phyloP scores from a whole-genome alignment of 2,888 invertebrate genomes.

The Cryptosula pallasiana region DNA sequence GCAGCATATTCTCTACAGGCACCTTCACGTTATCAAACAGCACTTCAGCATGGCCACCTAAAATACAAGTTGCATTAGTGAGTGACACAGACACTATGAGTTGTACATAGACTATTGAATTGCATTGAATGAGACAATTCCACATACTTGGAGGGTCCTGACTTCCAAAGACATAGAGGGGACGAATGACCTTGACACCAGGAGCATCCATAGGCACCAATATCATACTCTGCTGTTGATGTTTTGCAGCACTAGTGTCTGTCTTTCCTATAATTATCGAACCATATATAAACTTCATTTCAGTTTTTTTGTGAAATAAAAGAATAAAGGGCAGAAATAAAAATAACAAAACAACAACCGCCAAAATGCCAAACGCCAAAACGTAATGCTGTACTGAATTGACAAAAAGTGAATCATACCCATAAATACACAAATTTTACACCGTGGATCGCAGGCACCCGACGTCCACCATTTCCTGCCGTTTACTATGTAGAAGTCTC shows the following conservation, averaged over 20 bases:
- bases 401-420: no score
- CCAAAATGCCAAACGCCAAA: no score
- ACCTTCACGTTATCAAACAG: constrained; percentile 55
- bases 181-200: constrained; percentile 53
- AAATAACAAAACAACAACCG: no score
- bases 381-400: no score
- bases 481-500: constrained; percentile 54
- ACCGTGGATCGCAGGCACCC: constrained; percentile 54
- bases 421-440: constrained; percentile 56
- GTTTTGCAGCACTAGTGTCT: constrained; percentile 39
- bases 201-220: constrained; percentile 56
- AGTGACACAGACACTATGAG: no score
- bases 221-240: constrained; percentile 56
- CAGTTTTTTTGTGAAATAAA: no score
- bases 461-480: constrained; percentile 57
- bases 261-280: constrained; percentile 53
- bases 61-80: no score
- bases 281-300: no score
- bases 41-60: constrained; percentile 56
- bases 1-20: constrained; percentile 51
- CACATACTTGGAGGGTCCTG: constrained; percentile 52
- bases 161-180: constrained; percentile 53
- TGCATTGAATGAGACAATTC: neutral
- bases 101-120: no score
- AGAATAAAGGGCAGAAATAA: no score